Evolutionary conservation across 2,113 vertebrate species (phyloP).

Genomic region (Morphnarchus princeps): DNA sequence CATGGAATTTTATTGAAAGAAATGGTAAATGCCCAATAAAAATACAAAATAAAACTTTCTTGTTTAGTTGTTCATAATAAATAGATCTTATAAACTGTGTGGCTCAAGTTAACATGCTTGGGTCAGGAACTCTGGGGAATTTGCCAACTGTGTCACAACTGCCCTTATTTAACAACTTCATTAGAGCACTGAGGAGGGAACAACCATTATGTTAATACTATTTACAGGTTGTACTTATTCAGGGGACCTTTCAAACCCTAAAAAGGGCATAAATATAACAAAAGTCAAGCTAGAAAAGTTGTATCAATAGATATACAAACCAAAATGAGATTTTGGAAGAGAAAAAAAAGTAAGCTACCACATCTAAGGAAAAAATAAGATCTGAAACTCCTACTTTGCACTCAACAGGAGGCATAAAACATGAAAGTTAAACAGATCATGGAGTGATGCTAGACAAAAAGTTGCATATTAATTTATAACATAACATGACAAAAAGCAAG

Average conservation of each 20-base stretch:
- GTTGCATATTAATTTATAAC: not conserved
- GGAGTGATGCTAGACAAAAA: not conserved
- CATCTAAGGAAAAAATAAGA: not conserved
- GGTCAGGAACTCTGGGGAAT: not conserved
- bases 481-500: not conserved
- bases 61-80: not conserved
- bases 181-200: not conserved
- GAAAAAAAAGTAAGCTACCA: not conserved
- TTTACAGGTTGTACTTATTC: not conserved
- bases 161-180: not conserved
- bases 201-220: not conserved
- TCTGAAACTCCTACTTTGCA: not conserved
- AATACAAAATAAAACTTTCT: not conserved
- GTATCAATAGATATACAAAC: not conserved
- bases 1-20: not conserved
- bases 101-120: rapidly evolving
- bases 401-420: not conserved
- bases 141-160: not conserved
- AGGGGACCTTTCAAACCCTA: not conserved
- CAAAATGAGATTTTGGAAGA: not conserved
- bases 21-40: not conserved
- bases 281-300: not conserved
- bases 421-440: not conserved
- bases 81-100: not conserved
- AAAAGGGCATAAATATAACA: not conserved